phyloP scores from a whole-genome alignment of 2,797 vertebrate genomes.

The Sebastes kiyomatsui region DNA sequence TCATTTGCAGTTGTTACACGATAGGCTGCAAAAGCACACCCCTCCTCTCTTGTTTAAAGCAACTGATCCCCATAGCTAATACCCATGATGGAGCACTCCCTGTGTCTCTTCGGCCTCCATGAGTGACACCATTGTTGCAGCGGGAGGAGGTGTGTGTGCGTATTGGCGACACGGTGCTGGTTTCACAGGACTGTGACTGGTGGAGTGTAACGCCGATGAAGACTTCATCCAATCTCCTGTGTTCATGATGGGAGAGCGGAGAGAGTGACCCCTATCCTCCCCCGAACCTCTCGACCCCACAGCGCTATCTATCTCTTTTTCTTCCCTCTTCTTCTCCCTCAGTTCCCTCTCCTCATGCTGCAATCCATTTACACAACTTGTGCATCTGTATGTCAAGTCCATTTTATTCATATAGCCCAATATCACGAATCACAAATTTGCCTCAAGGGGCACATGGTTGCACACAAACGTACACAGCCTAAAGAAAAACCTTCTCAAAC shows the following conservation, averaged over 20 bases:
- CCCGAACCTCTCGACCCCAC: conserved; percentile 9
- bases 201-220: conserved; percentile 71
- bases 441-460: not conserved
- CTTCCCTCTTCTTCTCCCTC: not conserved
- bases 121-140: conserved; percentile 56
- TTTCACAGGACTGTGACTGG: conserved; percentile 74
- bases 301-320: conserved; percentile 20
- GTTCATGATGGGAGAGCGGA: conserved; percentile 55
- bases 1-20: conserved; percentile 48
- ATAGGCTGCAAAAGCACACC: conserved; percentile 50
- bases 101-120: conserved; percentile 50
- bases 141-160: conserved; percentile 26
- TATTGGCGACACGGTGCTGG: conserved; percentile 48
- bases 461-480: not conserved
- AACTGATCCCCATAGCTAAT: conserved; percentile 76
- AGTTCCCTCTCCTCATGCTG: not conserved
- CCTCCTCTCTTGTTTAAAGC: conserved; percentile 60
- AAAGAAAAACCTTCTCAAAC: not conserved
- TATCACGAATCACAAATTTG: not conserved
- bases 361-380: not conserved
- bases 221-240: conserved; percentile 65
- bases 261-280: conserved; percentile 52
- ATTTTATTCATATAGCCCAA: not conserved
- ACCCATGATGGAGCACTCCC: conserved; percentile 65
- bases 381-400: not conserved